Evolutionary conservation across 2,113 vertebrate genomes (phyloP).

Genomic region (Tachysurus vachellii): DNA sequence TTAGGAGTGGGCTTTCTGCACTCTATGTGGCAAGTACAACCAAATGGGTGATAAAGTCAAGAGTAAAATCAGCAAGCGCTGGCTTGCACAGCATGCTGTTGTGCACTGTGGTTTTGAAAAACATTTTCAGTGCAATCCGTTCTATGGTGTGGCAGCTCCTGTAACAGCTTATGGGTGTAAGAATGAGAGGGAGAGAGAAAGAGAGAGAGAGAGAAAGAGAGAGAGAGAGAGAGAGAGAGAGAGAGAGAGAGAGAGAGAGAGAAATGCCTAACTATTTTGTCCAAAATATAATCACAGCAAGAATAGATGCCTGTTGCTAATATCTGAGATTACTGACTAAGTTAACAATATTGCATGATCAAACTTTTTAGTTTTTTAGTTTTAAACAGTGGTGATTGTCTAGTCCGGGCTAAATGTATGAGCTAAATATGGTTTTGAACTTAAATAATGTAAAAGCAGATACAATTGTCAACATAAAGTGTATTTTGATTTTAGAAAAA

Average conservation of each 20-base stretch:
- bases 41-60: slow-evolving; percentile 36
- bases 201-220: not conserved
- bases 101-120: not conserved
- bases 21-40: slow-evolving; percentile 11
- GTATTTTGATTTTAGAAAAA: not conserved
- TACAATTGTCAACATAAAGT: not conserved
- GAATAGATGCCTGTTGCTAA: not conserved
- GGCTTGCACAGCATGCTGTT: slow-evolving; percentile 11
- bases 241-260: not conserved
- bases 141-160: not conserved
- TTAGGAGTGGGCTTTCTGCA: slow-evolving; percentile 8
- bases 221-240: no score
- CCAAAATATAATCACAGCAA: not conserved
- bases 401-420: not conserved
- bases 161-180: not conserved
- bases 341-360: not conserved
- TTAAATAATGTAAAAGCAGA: not conserved
- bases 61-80: slow-evolving; percentile 24
- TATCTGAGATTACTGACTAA: not conserved
- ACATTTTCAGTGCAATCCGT: not conserved
- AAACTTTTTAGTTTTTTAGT: no score
- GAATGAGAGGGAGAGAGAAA: not conserved
- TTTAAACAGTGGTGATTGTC: not conserved
- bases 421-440: not conserved
- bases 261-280: not conserved